Base-by-base conservation (phyloP, 2,888 invertebrate species). In the Drosophila prolongata region DNA sequence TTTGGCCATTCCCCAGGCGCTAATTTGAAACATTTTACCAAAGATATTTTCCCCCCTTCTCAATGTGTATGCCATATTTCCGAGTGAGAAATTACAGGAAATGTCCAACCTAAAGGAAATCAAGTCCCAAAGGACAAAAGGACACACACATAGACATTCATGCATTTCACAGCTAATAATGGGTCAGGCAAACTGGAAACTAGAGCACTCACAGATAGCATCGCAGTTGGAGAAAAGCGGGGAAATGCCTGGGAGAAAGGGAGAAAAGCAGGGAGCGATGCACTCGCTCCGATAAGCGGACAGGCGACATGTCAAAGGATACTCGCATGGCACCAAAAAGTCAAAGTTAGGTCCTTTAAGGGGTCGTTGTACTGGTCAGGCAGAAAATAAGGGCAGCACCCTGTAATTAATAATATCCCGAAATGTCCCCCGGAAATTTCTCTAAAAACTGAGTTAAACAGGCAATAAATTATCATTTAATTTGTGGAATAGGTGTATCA, bases 51-150 rank as follows among this genome's bases (percentile, higher is more conserved):
- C 10, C 13, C 6, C 19, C n/a, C 27, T 13, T 24, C 37, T 19
- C n/a, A 11, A 30, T 44, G 13, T 16, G 54, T 42, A 47, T 47
- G 14, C 40, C 54, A 69, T 52, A 55, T 61, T 65, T 65, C 59
- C 47, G 65, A 68, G 59, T 81, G 83, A 87, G 72, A 82, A 85
- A 82, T 79, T 75, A 80, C 86, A 87, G 84, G 84, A 85, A 82
- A 79, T 82, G 86, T 78, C 56, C 76, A 50, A 44, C 46, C n/a
- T 53, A 52, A 56, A 71, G 46, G 53, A 77, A 85, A 86, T 86
- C 88, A 85, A 87, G 80, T 85, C 84, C 83, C 88, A 77, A 73
- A 83, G 87, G 87, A 83, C 74, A 70, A 76, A 76, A 47, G 66
- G 56, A 40, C 62, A 71, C 50, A 56, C 35, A 50, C 24, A 73